Base-by-base conservation (phyloP, 2,797 vertebrate genomes). In the Sebastes diaconus region DNA sequence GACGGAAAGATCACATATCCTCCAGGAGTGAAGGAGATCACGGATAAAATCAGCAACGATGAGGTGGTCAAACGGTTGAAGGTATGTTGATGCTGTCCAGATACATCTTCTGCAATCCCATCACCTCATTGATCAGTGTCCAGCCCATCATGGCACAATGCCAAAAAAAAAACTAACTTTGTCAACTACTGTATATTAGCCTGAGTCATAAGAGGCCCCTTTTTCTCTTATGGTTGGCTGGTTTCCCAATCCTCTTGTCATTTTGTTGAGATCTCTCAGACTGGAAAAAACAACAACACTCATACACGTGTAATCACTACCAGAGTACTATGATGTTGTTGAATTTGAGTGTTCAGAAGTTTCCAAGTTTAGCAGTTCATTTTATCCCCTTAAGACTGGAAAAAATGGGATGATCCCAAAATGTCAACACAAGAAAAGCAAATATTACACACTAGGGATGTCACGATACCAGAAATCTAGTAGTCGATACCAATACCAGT, bases 41-140 rank as follows among this genome's bases (percentile, higher is more conserved):
- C 98, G 0, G 99, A 99, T 88, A 99, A 99, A 93, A 99, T 99
- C 87, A 97, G 95, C 88, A 99, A 99, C 75, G 99, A 99, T 91
- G 99, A 99, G 85, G 97, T 99, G 90, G 99, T 99, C 87, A 99
- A 99, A 91, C 96, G 99, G 71, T 94, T 99, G 76, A 99, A 99
- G 97, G 99, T 99, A 94, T 90, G 88, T 68, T 24, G 7, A 60
- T 66, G 12, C 5, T 79, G 34, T 60, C 18, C 13, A 29, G 16
- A 73, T 18, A 18, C 11, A 3, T 46, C 68, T 71, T 30, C n/a
- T 54, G 2, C 3, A 25, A 55, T 4, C 2, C 8, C 1, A 14
- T 12, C 20, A 42, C 24, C 13, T 29, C 11, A 24, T 58, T 20
- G n/a, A 13, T 30, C 65, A 52, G 7, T 65, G 61, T 80, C 36